These are phyloP conservation scores for Pycnonotus jocosus DNA, from an alignment of 2,113 vertebrate species.

Conservation along the genomic window DNA sequence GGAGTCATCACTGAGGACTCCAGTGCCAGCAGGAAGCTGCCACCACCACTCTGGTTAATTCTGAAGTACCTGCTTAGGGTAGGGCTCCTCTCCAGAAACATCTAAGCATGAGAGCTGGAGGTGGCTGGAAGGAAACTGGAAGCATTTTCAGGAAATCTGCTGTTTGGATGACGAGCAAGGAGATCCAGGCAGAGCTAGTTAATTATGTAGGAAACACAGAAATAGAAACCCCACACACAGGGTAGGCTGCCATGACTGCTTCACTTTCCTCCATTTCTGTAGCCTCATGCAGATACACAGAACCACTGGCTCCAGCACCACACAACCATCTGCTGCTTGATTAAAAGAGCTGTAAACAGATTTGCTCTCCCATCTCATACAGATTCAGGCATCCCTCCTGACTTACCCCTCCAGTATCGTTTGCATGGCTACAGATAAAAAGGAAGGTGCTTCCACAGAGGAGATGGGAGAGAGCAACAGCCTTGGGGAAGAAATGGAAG, in stretches of 20 bases:
- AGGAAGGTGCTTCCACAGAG: background rate
- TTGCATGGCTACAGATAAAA: background rate
- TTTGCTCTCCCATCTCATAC: background rate
- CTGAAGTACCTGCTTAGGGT: background rate
- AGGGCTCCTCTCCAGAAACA: background rate
- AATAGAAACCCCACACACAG: background rate
- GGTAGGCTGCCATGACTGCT: background rate
- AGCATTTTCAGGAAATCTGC: slow-evolving; percentile 1
- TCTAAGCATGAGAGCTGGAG: background rate
- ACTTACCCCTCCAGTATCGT: background rate
- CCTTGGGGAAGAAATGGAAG: background rate
- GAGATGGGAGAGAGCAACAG: background rate
- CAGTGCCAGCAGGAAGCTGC: background rate
- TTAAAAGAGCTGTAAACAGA: background rate
- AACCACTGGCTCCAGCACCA: background rate
- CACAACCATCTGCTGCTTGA: background rate
- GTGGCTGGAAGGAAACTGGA: background rate
- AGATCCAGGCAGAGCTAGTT: background rate
- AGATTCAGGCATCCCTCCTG: background rate
- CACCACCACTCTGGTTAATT: background rate
- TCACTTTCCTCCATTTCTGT: background rate
- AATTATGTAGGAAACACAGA: slow-evolving; percentile 1
- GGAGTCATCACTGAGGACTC: background rate
- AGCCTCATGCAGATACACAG: background rate
- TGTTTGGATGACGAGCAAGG: background rate